Percentiles rank a stretch among this genome's conserved stretches.
Conservation (phyloP, 1,140 invertebrate genomes). For the Drosophila mojavensis region DNA sequence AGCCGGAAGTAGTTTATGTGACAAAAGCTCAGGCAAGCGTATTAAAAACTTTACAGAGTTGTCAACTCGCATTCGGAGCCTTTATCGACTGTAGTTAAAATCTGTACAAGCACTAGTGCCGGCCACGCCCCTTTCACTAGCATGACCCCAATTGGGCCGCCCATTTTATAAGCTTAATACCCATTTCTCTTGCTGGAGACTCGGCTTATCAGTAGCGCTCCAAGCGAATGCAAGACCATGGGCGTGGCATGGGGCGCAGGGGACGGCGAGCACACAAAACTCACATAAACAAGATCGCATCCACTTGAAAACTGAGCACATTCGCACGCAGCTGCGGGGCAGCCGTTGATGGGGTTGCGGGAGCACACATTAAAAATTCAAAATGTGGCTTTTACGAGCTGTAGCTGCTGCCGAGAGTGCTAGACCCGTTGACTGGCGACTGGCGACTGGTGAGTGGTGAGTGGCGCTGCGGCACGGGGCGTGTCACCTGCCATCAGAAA, state of each 20-base stretch:
- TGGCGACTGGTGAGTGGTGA: background rate
- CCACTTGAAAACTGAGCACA: conserved; percentile 67
- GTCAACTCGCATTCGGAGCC: conserved; percentile 1
- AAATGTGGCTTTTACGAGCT: conserved; percentile 74
- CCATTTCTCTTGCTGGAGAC: conserved; percentile 6
- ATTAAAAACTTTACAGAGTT: conserved; percentile 17
- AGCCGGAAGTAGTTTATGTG: background rate
- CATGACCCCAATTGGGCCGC: conserved; percentile 59
- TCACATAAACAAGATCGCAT: conserved; percentile 78
- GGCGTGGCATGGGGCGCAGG: too few relatives aligned
- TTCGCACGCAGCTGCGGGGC: conserved; percentile 31
- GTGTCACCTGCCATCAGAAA: conserved; percentile 40
- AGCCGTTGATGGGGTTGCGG: conserved; percentile 18
- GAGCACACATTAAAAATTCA: conserved; percentile 71
- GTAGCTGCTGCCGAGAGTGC: conserved; percentile 22
- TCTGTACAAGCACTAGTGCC: conserved; percentile 24
- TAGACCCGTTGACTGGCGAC: background rate
- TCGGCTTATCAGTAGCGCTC: conserved; percentile 16
- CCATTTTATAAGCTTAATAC: conserved; percentile 61
- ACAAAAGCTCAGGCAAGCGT: conserved; percentile 6
- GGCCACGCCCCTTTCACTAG: conserved; percentile 1
- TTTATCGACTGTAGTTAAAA: conserved; percentile 38
- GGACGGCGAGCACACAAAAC: conserved; percentile 36
- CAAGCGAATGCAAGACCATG: background rate
- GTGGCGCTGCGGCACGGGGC: background rate